Percentiles rank a stretch among this genome's conserved stretches.
These are phyloP conservation scores for Zaprionus vittiger DNA, from an alignment of 1,140 invertebrate genomes.

Conservation along the genomic window DNA sequence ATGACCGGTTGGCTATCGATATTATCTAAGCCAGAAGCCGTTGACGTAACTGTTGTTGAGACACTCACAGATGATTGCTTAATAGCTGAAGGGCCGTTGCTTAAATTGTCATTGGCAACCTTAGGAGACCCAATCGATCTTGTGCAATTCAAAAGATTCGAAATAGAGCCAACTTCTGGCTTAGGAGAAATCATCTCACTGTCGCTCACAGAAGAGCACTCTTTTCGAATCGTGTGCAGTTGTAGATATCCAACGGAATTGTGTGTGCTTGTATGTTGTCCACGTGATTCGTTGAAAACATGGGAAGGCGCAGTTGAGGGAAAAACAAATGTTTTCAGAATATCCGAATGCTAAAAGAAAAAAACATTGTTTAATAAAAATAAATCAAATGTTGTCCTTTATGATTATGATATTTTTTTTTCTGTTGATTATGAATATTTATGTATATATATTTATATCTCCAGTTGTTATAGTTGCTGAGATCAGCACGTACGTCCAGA, in stretches of 20 bases:
- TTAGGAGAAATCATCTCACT: slow-evolving; percentile 40
- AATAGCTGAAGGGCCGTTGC: neutral
- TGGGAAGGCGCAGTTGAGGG: slow-evolving; percentile 87
- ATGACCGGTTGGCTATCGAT: slow-evolving; percentile 25
- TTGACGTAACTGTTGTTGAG: slow-evolving; percentile 11
- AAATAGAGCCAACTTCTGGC: slow-evolving; percentile 7
- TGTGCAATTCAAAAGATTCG: slow-evolving; percentile 7
- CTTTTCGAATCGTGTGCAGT: slow-evolving; percentile 53
- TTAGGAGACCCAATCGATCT: slow-evolving; percentile 11
- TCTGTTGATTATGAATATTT: no score
- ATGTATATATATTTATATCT: no score
- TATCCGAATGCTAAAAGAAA: slow-evolving; percentile 87
- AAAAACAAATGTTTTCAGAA: slow-evolving; percentile 89
- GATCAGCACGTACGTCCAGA: no score
- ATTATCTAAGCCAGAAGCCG: slow-evolving; percentile 2
- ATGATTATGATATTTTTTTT: no score
- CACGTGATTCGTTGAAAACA: slow-evolving; percentile 79
- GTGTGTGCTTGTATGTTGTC: slow-evolving; percentile 63
- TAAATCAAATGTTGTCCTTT: neutral
- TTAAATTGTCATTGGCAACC: slow-evolving; percentile 22
- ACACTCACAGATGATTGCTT: slow-evolving; percentile 44
- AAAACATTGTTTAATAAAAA: neutral
- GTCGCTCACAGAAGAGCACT: slow-evolving; percentile 31
- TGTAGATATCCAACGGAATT: slow-evolving; percentile 72
- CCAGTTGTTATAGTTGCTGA: no score